Percentiles rank a stretch among this genome's conserved stretches.
phyloP scores from a whole-genome alignment of 2,888 invertebrate genomes.

The Calliopum simillimum region DNA sequence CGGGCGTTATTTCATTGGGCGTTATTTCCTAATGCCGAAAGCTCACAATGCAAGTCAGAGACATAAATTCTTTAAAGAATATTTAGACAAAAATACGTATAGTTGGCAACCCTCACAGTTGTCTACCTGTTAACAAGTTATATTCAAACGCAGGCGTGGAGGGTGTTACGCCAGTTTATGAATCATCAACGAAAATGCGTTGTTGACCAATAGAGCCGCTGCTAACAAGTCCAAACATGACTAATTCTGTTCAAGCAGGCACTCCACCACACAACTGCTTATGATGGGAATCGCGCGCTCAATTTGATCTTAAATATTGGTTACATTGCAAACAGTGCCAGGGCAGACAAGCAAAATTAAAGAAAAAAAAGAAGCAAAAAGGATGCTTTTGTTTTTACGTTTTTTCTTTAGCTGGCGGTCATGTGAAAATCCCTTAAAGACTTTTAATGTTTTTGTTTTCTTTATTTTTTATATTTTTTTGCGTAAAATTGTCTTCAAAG shows the following conservation, averaged over 20 bases:
- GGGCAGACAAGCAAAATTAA: neutral
- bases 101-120: too few relatives aligned
- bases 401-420: neutral
- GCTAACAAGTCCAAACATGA: slow-evolving; percentile 36
- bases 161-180: neutral
- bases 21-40: too few relatives aligned
- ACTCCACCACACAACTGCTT: neutral
- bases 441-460: too few relatives aligned
- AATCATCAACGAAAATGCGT: slow-evolving; percentile 12
- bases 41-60: too few relatives aligned
- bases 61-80: too few relatives aligned
- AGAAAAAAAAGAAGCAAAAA: slow-evolving; percentile 15
- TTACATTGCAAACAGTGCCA: slow-evolving; percentile 4
- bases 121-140: too few relatives aligned
- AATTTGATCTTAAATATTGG: slow-evolving; percentile 3
- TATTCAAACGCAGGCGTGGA: too few relatives aligned
- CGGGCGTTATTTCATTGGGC: too few relatives aligned
- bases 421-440: neutral
- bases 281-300: slow-evolving; percentile 15
- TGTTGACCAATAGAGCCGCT: neutral
- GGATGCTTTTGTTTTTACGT: slow-evolving; percentile 20
- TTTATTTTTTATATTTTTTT: too few relatives aligned
- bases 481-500: slow-evolving; percentile 3
- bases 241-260: slow-evolving; percentile 26
- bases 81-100: too few relatives aligned